A percentile compares a stretch with the other conserved stretches of the same genome.
Conservation (phyloP, 2,797 vertebrate genomes). For the Protosalanx chinensis region DNA sequence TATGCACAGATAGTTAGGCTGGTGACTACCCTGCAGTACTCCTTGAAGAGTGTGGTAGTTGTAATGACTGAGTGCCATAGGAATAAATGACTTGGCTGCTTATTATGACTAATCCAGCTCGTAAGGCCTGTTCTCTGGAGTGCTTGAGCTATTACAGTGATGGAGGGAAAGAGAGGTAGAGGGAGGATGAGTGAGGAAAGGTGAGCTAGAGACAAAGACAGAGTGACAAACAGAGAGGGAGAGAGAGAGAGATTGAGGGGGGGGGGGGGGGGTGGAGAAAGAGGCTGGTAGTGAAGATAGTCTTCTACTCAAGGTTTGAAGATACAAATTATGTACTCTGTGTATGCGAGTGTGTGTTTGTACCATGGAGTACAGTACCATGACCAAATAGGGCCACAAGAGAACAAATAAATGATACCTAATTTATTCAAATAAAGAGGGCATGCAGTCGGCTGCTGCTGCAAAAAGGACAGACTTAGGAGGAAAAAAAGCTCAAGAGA, state of each 20-base stretch:
- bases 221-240: not conserved
- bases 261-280: not conserved
- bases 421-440: not conserved
- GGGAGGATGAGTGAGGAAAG: not conserved
- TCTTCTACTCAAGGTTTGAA: too few species aligned
- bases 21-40: not conserved
- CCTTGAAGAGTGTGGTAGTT: not conserved
- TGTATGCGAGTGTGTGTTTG: not conserved
- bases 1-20: slow-evolving; percentile 4
- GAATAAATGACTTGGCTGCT: not conserved
- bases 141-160: not conserved
- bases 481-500: slow-evolving; percentile 10
- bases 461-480: not conserved
- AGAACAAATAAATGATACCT: not conserved
- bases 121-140: slow-evolving; percentile 6
- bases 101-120: slow-evolving; percentile 10
- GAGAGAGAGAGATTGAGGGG: not conserved
- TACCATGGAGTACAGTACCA: not conserved
- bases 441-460: not conserved
- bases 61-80: slow-evolving; percentile 6
- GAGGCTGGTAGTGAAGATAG: too few species aligned
- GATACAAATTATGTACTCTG: not conserved
- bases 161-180: not conserved
- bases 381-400: not conserved
- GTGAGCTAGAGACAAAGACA: not conserved